Evolutionary conservation across 2,888 invertebrate genomes (phyloP).

Genomic region (Trichopoda pennipes): DNA sequence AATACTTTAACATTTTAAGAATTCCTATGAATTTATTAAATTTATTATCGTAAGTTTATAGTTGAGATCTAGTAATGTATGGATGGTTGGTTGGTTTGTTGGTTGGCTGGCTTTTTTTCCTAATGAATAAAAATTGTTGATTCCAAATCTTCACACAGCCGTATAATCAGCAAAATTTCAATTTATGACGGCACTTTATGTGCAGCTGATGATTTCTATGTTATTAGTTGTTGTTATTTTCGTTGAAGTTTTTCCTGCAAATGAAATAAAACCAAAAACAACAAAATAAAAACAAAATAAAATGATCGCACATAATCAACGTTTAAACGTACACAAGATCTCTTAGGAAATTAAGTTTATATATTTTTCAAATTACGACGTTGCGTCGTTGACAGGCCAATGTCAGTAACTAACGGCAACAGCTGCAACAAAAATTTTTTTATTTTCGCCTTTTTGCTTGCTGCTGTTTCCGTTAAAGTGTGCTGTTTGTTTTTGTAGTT

Average conservation of each 20-base stretch:
- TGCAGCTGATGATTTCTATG: constrained; percentile 57
- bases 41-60: constrained; percentile 52
- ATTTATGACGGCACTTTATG: constrained; percentile 62
- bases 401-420: constrained; percentile 56
- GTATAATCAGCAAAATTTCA: constrained; percentile 59
- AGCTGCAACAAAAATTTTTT: constrained; percentile 53
- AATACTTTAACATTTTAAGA: constrained; percentile 45
- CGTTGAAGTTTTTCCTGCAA: constrained; percentile 23
- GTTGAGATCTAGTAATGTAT: constrained; percentile 14
- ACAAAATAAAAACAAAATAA: too few species aligned
- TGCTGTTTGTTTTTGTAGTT: neutral
- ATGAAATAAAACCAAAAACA: constrained; percentile 61
- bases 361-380: constrained; percentile 62
- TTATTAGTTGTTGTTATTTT: constrained; percentile 22
- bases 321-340: constrained; percentile 50
- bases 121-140: constrained; percentile 34
- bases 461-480: too few species aligned
- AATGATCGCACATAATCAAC: constrained; percentile 60
- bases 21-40: constrained; percentile 48
- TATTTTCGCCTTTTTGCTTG: neutral
- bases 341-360: constrained; percentile 59
- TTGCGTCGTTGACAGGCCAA: constrained; percentile 62
- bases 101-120: neutral
- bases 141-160: constrained; percentile 45
- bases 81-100: constrained; percentile 1